These are phyloP conservation scores for Oryzias woworae DNA, from an alignment of 2,113 vertebrate genomes.

Conservation along the genomic window DNA sequence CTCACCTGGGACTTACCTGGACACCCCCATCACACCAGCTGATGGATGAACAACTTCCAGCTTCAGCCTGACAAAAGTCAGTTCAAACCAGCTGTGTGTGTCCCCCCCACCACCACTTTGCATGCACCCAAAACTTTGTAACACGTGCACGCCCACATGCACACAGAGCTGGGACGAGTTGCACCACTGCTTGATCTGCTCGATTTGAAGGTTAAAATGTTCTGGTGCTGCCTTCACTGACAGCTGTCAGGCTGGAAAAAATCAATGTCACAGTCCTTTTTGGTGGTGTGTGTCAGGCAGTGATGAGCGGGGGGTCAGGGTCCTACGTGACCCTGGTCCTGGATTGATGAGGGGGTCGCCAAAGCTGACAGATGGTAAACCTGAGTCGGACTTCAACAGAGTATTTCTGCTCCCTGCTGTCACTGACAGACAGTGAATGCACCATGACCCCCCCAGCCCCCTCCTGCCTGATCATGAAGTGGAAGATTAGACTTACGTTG, in stretches of 20 bases:
- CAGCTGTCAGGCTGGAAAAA: conserved; percentile 52
- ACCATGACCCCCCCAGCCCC: neutral
- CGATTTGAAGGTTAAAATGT: conserved; percentile 21
- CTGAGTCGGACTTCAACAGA: conserved; percentile 49
- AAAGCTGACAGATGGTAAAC: conserved; percentile 66
- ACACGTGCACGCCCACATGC: neutral
- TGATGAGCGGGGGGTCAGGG: conserved; percentile 42
- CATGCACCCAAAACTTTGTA: no score
- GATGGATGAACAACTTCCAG: no score
- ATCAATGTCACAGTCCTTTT: conserved; percentile 50
- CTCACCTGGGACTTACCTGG: no score
- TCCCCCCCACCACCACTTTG: no score
- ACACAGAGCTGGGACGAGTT: neutral
- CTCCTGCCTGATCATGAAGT: neutral
- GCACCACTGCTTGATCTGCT: conserved; percentile 3
- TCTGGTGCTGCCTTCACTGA: conserved; percentile 36
- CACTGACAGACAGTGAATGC: conserved; percentile 44
- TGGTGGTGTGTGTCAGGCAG: conserved; percentile 30
- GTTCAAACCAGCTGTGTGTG: no score
- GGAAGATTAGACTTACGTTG: neutral
- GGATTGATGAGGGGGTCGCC: conserved; percentile 53
- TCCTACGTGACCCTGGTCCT: conserved; percentile 43
- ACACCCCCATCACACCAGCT: no score
- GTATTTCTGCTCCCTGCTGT: conserved; percentile 44
- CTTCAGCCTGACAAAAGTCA: no score